Conservation (phyloP, 2,797 vertebrate genomes). For the Notoglanidium macrostoma region DNA sequence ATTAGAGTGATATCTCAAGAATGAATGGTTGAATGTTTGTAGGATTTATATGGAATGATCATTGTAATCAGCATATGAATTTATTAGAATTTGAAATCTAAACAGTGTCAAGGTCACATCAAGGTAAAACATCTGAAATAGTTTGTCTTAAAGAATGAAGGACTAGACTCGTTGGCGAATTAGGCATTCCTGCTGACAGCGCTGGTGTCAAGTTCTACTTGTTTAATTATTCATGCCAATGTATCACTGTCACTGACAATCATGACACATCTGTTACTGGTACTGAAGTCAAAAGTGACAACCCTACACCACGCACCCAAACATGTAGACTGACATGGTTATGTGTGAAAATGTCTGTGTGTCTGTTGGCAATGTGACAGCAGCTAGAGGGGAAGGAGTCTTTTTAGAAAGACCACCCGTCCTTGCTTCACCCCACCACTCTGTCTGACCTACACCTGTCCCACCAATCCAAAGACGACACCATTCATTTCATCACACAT, state of each 20-base stretch:
- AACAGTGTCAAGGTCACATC: background rate
- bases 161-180: background rate
- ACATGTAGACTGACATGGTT: background rate
- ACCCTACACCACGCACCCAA: background rate
- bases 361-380: conserved; percentile 34
- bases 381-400: conserved; percentile 31
- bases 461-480: conserved; percentile 37
- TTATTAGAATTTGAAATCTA: background rate
- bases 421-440: conserved; percentile 24
- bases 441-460: conserved; percentile 49
- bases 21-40: too few species aligned
- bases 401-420: conserved; percentile 55
- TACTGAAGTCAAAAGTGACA: conserved; percentile 5
- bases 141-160: background rate
- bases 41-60: too few species aligned
- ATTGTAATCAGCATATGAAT: background rate
- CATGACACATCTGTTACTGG: conserved; percentile 2
- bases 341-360: background rate
- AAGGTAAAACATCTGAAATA: background rate
- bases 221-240: conserved; percentile 15
- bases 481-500: conserved; percentile 32
- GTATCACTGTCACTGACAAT: background rate
- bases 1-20: background rate
- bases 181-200: background rate
- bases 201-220: background rate